Percentiles rank a stretch among this genome's conserved stretches.
These are phyloP conservation scores for Dendrolimus pini DNA, from an alignment of 2,888 invertebrate genomes.

Conservation along the genomic window DNA sequence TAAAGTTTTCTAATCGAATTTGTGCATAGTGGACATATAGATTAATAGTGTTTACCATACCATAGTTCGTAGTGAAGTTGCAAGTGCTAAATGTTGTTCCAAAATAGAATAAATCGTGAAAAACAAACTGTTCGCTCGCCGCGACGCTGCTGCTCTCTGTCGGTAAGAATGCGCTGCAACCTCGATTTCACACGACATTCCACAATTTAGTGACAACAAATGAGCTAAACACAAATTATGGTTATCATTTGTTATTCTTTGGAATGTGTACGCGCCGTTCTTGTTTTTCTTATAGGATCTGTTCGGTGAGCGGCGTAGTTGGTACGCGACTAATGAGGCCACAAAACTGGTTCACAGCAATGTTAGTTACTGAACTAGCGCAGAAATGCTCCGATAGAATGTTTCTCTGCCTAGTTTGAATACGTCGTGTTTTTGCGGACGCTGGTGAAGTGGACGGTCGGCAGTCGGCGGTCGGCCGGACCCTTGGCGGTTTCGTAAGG, in stretches of 20 bases:
- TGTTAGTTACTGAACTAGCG: constrained; percentile 55
- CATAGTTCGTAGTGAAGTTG: constrained; percentile 31
- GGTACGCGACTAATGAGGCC: constrained; percentile 56
- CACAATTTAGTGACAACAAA: constrained; percentile 77
- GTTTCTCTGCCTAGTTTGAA: constrained; percentile 50
- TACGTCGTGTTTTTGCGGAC: constrained; percentile 44
- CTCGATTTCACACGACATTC: constrained; percentile 78
- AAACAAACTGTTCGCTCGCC: constrained; percentile 66
- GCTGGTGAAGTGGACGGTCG: constrained; percentile 19
- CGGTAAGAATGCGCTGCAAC: constrained; percentile 72
- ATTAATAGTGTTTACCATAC: constrained; percentile 31
- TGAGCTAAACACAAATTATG: constrained; percentile 75
- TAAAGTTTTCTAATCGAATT: constrained; percentile 48
- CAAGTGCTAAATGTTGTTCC: constrained; percentile 51
- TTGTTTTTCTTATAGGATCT: constrained; percentile 44
- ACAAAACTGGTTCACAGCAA: constrained; percentile 64
- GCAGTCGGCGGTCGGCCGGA: background rate
- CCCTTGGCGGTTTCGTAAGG: constrained; percentile 2
- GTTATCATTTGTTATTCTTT: constrained; percentile 71
- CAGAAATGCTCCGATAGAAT: constrained; percentile 64
- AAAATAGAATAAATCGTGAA: constrained; percentile 66
- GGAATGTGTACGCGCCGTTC: constrained; percentile 47
- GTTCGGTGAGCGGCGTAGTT: constrained; percentile 42
- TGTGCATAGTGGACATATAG: constrained; percentile 26
- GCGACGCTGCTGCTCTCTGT: constrained; percentile 77